phyloP scores from a whole-genome alignment of 2,797 vertebrate genomes.

The Mormyrops attenuatus region DNA sequence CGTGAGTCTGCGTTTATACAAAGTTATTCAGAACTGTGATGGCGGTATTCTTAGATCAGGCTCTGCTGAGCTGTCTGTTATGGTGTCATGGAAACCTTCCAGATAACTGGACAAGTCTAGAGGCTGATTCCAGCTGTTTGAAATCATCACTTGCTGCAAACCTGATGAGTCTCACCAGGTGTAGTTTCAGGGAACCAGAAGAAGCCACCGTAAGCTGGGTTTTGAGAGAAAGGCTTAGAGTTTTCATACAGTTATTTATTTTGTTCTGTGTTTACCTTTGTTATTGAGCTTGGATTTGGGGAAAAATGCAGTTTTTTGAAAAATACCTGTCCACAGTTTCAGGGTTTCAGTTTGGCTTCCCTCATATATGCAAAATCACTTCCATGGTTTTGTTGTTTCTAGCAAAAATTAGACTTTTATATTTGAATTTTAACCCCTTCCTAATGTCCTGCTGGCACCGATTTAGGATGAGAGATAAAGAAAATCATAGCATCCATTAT shows the following conservation, averaged over 20 bases:
- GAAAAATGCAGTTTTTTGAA: not conserved
- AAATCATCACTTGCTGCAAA: slow-evolving; percentile 22
- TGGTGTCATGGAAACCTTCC: slow-evolving; percentile 24
- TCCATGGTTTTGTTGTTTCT: not conserved
- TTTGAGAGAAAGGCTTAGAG: not conserved
- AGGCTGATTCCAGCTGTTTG: slow-evolving; percentile 21
- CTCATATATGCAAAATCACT: not conserved
- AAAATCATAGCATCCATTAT: no score
- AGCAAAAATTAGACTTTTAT: not conserved
- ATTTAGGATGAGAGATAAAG: not conserved
- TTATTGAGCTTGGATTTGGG: not conserved
- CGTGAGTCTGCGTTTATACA: slow-evolving; percentile 7
- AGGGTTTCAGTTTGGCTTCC: not conserved
- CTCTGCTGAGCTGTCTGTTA: slow-evolving; percentile 28
- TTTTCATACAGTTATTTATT: not conserved
- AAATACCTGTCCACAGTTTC: not conserved
- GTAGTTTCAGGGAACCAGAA: not conserved
- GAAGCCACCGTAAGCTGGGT: not conserved
- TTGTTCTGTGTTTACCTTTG: not conserved
- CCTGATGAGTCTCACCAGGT: slow-evolving; percentile 20
- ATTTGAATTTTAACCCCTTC: not conserved
- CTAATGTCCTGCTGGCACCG: not conserved
- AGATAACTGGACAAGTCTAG: slow-evolving; percentile 13
- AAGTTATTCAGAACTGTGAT: slow-evolving; percentile 7
- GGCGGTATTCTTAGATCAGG: slow-evolving; percentile 26